These are phyloP conservation scores for Prinia subflava DNA, from an alignment of 2,113 vertebrate species.

Conservation along the genomic window DNA sequence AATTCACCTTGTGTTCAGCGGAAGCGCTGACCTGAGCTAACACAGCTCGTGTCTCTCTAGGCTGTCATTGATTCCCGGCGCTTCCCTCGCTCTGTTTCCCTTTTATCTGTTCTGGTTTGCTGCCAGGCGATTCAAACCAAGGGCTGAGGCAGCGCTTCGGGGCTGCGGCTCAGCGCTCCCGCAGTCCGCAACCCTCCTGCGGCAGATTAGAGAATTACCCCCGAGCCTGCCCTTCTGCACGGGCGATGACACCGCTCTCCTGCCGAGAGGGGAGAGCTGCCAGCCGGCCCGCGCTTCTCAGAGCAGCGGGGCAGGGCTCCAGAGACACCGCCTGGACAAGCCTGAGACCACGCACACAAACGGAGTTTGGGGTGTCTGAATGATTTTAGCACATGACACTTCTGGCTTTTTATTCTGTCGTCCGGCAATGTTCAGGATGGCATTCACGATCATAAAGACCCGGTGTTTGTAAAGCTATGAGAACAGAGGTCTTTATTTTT, in stretches of 20 bases:
- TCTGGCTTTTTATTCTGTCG: background rate
- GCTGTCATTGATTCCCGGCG: background rate
- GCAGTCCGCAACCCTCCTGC: background rate
- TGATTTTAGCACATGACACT: accelerated
- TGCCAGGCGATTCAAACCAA: background rate
- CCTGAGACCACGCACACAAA: background rate
- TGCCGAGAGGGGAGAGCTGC: background rate
- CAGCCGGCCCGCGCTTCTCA: accelerated
- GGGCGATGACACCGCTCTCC: accelerated
- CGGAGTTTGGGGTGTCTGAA: background rate
- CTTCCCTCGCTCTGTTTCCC: background rate
- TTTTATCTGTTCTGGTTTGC: background rate
- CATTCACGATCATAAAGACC: background rate
- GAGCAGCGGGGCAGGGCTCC: background rate
- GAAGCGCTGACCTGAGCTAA: background rate
- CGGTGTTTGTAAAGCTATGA: background rate
- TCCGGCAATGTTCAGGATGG: background rate
- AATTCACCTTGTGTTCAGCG: background rate
- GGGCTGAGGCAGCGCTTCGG: background rate
- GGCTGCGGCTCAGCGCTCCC: accelerated
- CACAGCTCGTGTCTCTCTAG: background rate
- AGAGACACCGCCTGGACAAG: accelerated
- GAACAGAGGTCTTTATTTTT: accelerated
- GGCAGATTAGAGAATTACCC: background rate
- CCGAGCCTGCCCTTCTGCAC: background rate